Evolutionary conservation across 2,113 vertebrate species (phyloP).

Genomic region (Melanocharis versteri): DNA sequence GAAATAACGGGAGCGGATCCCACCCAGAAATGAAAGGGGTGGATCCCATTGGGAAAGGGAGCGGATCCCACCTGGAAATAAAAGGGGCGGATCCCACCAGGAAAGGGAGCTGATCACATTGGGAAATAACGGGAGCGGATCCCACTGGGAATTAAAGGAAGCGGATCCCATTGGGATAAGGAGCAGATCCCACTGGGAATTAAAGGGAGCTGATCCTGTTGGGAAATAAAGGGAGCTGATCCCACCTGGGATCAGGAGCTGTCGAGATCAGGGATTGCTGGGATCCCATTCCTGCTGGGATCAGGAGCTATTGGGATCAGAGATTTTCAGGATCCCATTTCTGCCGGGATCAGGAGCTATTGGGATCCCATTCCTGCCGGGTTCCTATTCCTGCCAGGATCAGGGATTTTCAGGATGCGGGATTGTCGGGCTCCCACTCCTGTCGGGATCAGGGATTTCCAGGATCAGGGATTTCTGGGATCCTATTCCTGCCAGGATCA

Average conservation of each 20-base stretch:
- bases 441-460: no score
- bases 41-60: background rate
- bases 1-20: background rate
- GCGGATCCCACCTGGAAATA: background rate
- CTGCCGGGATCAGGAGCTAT: rapidly evolving
- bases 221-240: no score
- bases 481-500: background rate
- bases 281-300: rapidly evolving
- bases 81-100: background rate
- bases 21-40: no score
- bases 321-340: no score
- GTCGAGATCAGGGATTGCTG: no score
- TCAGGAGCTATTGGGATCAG: rapidly evolving
- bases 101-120: no score
- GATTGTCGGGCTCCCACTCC: no score
- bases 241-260: background rate
- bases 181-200: background rate
- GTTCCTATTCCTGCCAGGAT: no score
- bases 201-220: no score
- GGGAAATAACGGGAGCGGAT: no score
- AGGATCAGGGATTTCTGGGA: rapidly evolving
- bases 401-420: no score
- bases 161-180: background rate
- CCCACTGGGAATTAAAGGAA: background rate
- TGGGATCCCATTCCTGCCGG: no score